phyloP scores from a whole-genome alignment of 2,797 vertebrate species.

The Lycodopsis pacificus region DNA sequence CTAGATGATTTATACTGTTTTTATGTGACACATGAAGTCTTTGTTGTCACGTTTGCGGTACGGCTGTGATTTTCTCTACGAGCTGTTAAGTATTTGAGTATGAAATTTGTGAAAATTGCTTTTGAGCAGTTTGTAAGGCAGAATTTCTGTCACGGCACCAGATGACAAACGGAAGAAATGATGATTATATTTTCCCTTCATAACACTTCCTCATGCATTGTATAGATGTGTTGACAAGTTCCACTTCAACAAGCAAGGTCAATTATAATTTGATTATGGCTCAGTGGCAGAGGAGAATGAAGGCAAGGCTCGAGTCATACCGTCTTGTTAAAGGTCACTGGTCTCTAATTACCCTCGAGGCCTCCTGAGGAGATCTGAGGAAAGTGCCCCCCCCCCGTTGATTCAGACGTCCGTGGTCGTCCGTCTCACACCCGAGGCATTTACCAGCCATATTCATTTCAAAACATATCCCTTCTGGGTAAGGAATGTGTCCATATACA shows the following conservation, averaged over 20 bases:
- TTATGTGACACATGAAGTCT: background rate
- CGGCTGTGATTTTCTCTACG: background rate
- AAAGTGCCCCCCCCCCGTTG: constrained; percentile 13
- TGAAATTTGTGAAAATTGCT: constrained; percentile 4
- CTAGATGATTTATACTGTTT: background rate
- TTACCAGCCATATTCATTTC: constrained; percentile 9
- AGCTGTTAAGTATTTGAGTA: background rate
- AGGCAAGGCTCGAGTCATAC: constrained; percentile 45
- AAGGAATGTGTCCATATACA: background rate
- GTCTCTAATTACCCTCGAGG: constrained; percentile 58
- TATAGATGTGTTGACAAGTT: background rate
- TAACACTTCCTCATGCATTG: background rate
- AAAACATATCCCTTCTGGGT: background rate
- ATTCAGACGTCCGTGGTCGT: constrained; percentile 21
- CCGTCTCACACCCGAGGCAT: background rate
- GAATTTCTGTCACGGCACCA: background rate
- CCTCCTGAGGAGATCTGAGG: constrained; percentile 69
- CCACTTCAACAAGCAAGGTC: constrained; percentile 4
- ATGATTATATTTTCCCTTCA: background rate
- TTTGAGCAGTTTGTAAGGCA: background rate
- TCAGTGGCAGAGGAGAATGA: constrained; percentile 17
- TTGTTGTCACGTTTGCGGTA: background rate
- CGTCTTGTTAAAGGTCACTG: constrained; percentile 69
- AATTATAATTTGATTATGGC: constrained; percentile 26
- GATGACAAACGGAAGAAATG: background rate